These are phyloP conservation scores for Melieria crassipennis DNA, from an alignment of 2,888 invertebrate species.

Conservation along the genomic window DNA sequence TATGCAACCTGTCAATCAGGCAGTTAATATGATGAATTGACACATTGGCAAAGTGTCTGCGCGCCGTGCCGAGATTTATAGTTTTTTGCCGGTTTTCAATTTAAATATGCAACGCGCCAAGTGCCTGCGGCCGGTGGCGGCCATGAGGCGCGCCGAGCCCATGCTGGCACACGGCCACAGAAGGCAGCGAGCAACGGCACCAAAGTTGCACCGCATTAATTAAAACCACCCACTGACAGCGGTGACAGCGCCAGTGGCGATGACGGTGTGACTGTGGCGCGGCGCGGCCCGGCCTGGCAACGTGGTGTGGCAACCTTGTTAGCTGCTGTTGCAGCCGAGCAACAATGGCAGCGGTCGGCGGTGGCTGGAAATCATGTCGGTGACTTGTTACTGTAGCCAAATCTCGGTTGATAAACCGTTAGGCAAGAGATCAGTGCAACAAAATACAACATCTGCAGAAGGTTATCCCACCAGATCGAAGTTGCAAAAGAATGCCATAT, in stretches of 20 bases:
- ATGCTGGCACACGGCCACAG: neutral
- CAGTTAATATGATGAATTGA: constrained; percentile 58
- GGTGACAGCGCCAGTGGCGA: neutral
- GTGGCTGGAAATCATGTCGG: no score
- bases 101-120: neutral
- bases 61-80: no score
- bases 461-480: no score
- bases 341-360: neutral
- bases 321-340: constrained; percentile 8
- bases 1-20: constrained; percentile 58
- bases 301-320: neutral
- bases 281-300: neutral
- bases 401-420: no score
- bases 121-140: constrained; percentile 20
- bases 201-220: constrained; percentile 55
- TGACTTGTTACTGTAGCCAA: no score
- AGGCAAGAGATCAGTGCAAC: no score
- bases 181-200: neutral
- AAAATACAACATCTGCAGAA: no score
- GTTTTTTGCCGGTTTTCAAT: no score
- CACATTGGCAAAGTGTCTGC: constrained; percentile 50
- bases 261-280: neutral
- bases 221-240: constrained; percentile 51
- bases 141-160: constrained; percentile 17
- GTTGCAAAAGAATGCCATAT: no score